Evolutionary conservation across 2,113 vertebrate species (phyloP).

Genomic region (Regulus satrapa): DNA sequence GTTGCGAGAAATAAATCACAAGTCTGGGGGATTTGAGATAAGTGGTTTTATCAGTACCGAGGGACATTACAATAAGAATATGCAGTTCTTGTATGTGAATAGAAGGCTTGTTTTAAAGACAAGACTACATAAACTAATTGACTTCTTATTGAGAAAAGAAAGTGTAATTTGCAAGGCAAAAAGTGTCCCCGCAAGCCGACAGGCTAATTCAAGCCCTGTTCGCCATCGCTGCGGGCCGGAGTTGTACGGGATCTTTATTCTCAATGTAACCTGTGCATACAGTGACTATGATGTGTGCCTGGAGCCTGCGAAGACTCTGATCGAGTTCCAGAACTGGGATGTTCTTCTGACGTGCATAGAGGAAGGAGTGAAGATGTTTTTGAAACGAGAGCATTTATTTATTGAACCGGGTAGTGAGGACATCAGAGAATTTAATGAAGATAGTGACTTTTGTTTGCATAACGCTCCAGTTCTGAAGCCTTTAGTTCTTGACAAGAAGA

Average conservation of each 20-base stretch:
- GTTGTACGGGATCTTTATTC: constrained; percentile 82
- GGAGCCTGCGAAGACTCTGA: constrained; percentile 90
- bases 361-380: constrained; percentile 85
- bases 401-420: constrained; percentile 78
- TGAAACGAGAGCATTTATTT: constrained; percentile 84
- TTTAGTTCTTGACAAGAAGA: neutral
- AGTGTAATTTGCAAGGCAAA: constrained; percentile 77
- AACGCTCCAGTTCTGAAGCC: constrained; percentile 18
- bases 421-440: constrained; percentile 68
- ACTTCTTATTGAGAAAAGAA: constrained; percentile 83
- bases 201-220: constrained; percentile 69
- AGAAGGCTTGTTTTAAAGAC: constrained; percentile 88
- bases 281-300: constrained; percentile 91
- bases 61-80: constrained; percentile 90
- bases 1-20: constrained; percentile 80
- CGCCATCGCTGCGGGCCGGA: constrained; percentile 78
- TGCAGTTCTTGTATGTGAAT: constrained; percentile 93
- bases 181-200: constrained; percentile 46
- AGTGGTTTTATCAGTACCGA: constrained; percentile 84
- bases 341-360: constrained; percentile 81
- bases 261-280: constrained; percentile 85
- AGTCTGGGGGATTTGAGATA: constrained; percentile 77
- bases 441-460: constrained; percentile 56
- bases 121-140: constrained; percentile 89
- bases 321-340: constrained; percentile 95